Evolutionary conservation across 2,113 vertebrate genomes (phyloP), one percentile per base, ranked within the genome.

Genomic region (Thomomys bottae): DNA sequence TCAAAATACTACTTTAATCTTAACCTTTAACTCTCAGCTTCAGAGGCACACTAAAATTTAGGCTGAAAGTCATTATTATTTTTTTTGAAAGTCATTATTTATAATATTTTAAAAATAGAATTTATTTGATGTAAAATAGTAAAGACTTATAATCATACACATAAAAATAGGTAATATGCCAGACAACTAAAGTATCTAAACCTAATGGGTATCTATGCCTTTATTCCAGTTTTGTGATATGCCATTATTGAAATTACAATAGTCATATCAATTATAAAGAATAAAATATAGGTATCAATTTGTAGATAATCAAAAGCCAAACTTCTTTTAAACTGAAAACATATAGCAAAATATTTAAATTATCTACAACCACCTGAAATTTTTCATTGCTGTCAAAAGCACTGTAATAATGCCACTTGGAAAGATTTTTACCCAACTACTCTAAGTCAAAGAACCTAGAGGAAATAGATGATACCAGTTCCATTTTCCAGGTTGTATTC

Each of bases 391-490:
- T 30, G 40, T 88, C 36, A 84, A 96, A 77, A 80, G 77, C 80
- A 97, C 17, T 83, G 54, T 49, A 78, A 88, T 36, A 96, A 79
- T 85, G 68, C 86, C 76, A 91, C 68, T 36, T 1, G 57, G 61
- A 86, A 84, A 94, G 28, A 89, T 59, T 87, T 77, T 93, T 75
- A 45, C 71, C 85, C 95, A 86, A 81, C 87, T n/a, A 0, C 72
- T 3, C 0, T 93, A 96, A 86, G 87, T 96, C 92, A 88, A 96
- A 88, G 92, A 96, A 94, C 49, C 93, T 97, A 95, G 90, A 97
- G 90, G 81, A 95, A 89, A 84, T 80, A 97, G 97, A 97, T 97
- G 97, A 98, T 98, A 98, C 98, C 98, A 98, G 98, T 98, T 98
- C 98, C 98, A 98, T 98, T 98, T 98, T 95, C 96, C 97, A 97